Evolutionary conservation across 2,797 vertebrate species (phyloP).

Genomic region (Leucoraja ocellata): DNA sequence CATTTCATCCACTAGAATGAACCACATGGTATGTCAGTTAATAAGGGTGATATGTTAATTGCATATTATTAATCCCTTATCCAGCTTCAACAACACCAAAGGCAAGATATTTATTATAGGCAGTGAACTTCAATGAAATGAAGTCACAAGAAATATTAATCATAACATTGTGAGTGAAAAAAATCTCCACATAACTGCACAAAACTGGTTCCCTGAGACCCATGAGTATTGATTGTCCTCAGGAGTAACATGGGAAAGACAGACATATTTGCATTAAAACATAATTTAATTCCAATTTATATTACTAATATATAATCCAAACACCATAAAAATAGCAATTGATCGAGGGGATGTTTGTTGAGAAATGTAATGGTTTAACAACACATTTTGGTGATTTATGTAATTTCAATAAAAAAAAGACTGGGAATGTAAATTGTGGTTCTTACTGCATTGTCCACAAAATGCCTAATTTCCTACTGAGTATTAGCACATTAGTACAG

Average conservation of each 20-base stretch:
- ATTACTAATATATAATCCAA: not conserved
- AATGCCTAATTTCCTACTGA: too few species aligned
- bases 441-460: too few species aligned
- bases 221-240: not conserved
- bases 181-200: not conserved
- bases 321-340: not conserved
- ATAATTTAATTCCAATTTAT: not conserved
- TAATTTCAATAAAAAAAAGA: too few species aligned
- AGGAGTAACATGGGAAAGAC: not conserved
- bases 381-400: too few species aligned
- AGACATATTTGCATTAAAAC: not conserved
- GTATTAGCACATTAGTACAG: too few species aligned
- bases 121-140: conserved; percentile 1
- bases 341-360: not conserved
- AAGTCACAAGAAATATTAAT: conserved; percentile 4
- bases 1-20: not conserved
- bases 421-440: too few species aligned
- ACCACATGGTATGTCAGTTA: not conserved
- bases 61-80: conserved; percentile 16
- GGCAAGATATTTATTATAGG: not conserved
- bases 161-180: not conserved
- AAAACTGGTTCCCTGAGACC: not conserved
- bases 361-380: too few species aligned
- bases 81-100: not conserved
- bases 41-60: conserved; percentile 14